Conservation (phyloP, 1,140 invertebrate species). For the Halotydeus destructor region DNA sequence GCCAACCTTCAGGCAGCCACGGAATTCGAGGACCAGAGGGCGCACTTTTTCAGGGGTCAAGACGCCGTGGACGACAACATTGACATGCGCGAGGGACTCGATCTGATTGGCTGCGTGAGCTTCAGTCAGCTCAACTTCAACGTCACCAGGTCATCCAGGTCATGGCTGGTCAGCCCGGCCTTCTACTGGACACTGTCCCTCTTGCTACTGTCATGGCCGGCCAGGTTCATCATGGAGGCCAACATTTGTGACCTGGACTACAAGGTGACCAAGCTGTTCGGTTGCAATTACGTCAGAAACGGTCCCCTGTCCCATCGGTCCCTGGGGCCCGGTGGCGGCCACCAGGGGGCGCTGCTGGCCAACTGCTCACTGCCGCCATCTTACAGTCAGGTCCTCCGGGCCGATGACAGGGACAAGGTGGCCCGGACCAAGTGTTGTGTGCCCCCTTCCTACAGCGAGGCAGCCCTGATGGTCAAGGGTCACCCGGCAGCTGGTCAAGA, state of each 20-base stretch:
- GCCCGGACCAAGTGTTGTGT: too few relatives aligned
- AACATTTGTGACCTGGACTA: conserved; percentile 60
- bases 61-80: conserved; percentile 63
- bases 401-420: too few relatives aligned
- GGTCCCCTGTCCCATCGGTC: too few relatives aligned
- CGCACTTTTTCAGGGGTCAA: conserved; percentile 52
- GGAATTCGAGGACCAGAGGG: conserved; percentile 63
- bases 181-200: conserved; percentile 47
- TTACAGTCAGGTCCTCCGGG: too few relatives aligned
- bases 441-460: too few relatives aligned
- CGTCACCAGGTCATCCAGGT: conserved; percentile 20
- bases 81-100: conserved; percentile 67
- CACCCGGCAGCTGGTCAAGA: too few relatives aligned
- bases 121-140: conserved; percentile 2
- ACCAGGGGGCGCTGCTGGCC: too few relatives aligned
- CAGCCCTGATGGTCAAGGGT: too few relatives aligned
- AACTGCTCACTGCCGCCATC: too few relatives aligned
- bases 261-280: conserved; percentile 16
- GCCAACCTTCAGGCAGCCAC: conserved; percentile 18
- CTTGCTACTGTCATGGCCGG: conserved; percentile 57
- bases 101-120: conserved; percentile 42
- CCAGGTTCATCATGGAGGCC: conserved; percentile 56
- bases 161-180: conserved; percentile 17
- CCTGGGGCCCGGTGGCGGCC: too few relatives aligned
- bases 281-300: not conserved